Conservation (phyloP, 2,797 vertebrate genomes). For the Enteromius paludinosus region DNA sequence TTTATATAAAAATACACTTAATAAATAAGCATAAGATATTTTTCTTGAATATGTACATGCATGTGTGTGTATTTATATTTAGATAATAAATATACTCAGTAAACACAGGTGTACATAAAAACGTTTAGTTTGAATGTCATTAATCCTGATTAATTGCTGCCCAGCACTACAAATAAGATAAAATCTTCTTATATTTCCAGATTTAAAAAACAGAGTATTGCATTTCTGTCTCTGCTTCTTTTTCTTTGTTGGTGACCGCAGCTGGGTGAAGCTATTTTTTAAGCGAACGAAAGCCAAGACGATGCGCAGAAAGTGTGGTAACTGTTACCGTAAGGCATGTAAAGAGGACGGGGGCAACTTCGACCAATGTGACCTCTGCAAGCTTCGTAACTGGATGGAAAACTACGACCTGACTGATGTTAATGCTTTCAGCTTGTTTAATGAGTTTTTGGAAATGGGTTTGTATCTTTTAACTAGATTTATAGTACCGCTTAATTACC, state of each 20-base stretch:
- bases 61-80: too few species aligned
- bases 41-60: too few species aligned
- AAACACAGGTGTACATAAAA: too few species aligned
- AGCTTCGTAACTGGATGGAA: conserved; percentile 75
- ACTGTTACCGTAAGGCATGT: conserved; percentile 70
- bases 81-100: too few species aligned
- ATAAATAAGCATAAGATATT: too few species aligned
- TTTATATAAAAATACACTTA: too few species aligned
- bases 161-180: neutral
- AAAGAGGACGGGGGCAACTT: conserved; percentile 40
- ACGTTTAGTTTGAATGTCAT: too few species aligned
- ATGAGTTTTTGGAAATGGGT: conserved; percentile 96
- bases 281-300: conserved; percentile 32
- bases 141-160: too few species aligned
- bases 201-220: neutral
- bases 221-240: neutral
- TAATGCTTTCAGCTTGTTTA: conserved; percentile 85
- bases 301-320: conserved; percentile 69
- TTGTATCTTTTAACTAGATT: conserved; percentile 38
- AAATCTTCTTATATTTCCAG: neutral
- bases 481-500: neutral
- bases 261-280: conserved; percentile 72
- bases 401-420: conserved; percentile 84
- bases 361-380: conserved; percentile 73
- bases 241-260: conserved; percentile 51